Evolutionary conservation across 2,797 vertebrate species (phyloP), one percentile per base, ranked within the genome.

Genomic region (Tragelaphus eurycerus): DNA sequence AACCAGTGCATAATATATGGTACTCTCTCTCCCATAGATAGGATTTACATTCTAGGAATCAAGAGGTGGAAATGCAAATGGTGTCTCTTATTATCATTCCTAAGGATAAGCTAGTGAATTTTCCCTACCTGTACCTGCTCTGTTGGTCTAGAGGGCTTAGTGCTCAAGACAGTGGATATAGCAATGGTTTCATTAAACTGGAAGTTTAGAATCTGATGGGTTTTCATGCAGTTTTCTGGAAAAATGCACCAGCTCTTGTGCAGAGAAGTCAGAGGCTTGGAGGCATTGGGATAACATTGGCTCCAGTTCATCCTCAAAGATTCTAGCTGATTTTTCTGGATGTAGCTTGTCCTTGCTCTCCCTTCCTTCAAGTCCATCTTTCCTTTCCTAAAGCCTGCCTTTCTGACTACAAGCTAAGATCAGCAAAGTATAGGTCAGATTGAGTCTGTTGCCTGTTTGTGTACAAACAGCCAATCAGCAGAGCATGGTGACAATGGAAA

Each of bases 161-260:
- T 60, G 76, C 27, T 16, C 29, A 10, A 16, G 25, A 46, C 17
- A 86, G 50, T 25, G 11, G 34, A 55, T 15, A 78, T 13, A 43
- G 17, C 10, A 59, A 55, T 82, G 21, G 48, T 54, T 89, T 62
- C 59, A 43, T 46, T 91, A 43, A 91, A 9, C 3, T 5, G 1
- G 29, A 93, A 86, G 25, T 50, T 19, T 48, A 93, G 48, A 81
- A 64, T 29, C 7, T 52, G 55, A 79, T 13, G 29, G 19, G 25
- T 67, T 79, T 74, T 25, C 14, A 19, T 64, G 4, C 2, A 1
- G 0, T 2, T 0, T 0, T 4, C 6, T 57, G 54, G 67, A 25
- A 64, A 67, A 48, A 19, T 6, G 1, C 0, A 7, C 12, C 43
- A 4, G 50, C 14, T 62, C 21, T 59, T 57, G 31, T 27, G 12